Evolutionary conservation across 1,140 invertebrate genomes (phyloP), one percentile per base, ranked within the genome.

Genomic region (Chlorops oryzae): DNA sequence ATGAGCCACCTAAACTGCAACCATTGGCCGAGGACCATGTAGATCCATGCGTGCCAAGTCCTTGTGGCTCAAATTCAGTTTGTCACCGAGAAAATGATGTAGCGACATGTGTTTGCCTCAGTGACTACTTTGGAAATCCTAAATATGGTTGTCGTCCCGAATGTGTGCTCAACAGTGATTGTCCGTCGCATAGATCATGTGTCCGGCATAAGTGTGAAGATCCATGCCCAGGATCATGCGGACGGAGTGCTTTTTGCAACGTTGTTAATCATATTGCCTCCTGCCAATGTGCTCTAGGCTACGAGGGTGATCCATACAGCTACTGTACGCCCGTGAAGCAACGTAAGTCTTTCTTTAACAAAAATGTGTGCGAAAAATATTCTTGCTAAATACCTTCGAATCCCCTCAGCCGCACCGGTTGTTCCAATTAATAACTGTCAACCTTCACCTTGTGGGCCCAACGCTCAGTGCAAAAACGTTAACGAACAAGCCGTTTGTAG

Each of bases 401-500:
- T 59, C 62, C 38, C 68, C 40, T 12, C 53, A 61, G 69, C 71
- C 38, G 57, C 61, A 56, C 61, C 56, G 50, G 60, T 65, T 35
- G 54, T 59, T 17, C 57, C 59, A 20, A 52, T 80, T 10, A 84
- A 82, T 70, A 80, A 81, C 37, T 87, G 90, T 56, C 89, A 87
- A 72, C 73, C 80, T 7, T 65, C 74, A 39, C 77, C 83, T 55
- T 78, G 79, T 59, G 80, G 83, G 17, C 82, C 83, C 2, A 87
- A 88, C 67, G 85, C 83, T 62, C 76, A 83, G 56, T 90, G 87
- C 70, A 76, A 78, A 55, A 80, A 80, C 38, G 67, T 79, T 35
- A 77, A 81, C 35, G 86, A 84, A 55, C 82, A 85, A 54, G 83
- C 85, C 5, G 81, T 86, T 10, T 91, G 87, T 59, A 84, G 86